Evolutionary conservation across 2,888 invertebrate species (phyloP).

Genomic region (Cryptosula pallasiana): DNA sequence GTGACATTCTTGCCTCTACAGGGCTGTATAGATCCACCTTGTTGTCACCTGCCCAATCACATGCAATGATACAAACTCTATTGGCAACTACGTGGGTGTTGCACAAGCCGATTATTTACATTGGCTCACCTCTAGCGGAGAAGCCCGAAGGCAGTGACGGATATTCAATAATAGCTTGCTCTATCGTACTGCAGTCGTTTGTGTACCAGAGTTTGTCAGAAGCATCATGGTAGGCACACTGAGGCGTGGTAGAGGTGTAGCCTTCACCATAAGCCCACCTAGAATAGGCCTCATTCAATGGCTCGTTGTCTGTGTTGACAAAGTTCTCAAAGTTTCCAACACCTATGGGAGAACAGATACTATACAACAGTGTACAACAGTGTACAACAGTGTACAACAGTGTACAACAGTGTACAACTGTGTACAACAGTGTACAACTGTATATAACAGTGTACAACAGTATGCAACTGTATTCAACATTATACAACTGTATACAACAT

Average conservation of each 20-base stretch:
- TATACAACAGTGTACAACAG: no score
- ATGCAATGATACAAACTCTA: no score
- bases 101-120: no score
- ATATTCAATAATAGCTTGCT: constrained; percentile 1
- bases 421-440: no score
- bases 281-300: constrained; percentile 3
- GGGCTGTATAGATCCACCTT: neutral
- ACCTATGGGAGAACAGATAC: no score
- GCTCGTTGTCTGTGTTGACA: constrained; percentile 8
- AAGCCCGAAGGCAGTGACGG: neutral
- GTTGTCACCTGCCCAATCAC: no score
- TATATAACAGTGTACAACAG: no score
- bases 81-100: no score
- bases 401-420: no score
- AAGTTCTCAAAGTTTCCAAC: neutral
- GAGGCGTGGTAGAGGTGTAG: neutral
- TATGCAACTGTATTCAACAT: no score
- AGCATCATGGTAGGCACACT: constrained; percentile 10
- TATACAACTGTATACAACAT: no score
- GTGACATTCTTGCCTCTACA: neutral
- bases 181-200: neutral
- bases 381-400: no score
- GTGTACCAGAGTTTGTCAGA: neutral
- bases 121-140: neutral
- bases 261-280: neutral